phyloP scores from a whole-genome alignment of 2,888 invertebrate genomes.

The Euzetes globulus region DNA sequence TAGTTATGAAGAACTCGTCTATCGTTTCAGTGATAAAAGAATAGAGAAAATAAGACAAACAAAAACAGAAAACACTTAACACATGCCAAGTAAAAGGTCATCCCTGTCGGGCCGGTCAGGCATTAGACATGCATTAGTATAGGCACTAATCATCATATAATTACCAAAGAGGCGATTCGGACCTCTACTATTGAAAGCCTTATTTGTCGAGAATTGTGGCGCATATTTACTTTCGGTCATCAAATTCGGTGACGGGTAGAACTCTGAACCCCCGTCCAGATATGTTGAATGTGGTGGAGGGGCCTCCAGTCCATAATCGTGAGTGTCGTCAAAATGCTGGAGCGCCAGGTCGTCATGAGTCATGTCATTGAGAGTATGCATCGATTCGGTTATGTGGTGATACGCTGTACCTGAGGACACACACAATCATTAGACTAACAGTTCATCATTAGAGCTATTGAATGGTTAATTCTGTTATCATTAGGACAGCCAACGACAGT shows the following conservation, averaged over 20 bases:
- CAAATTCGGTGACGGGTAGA: conserved; percentile 39
- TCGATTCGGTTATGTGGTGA: conserved; percentile 41
- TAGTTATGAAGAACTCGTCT: too few relatives aligned
- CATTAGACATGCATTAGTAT: conserved; percentile 24
- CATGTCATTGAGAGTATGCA: conserved; percentile 41
- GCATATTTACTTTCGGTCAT: conserved; percentile 41
- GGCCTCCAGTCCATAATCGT: conserved; percentile 42
- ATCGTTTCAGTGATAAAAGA: not conserved
- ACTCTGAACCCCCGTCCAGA: conserved; percentile 41
- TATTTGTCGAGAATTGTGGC: conserved; percentile 38
- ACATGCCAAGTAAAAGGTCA: conserved; percentile 20
- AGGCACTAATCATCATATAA: conserved; percentile 31
- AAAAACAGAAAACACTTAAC: not conserved
- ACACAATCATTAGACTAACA: not conserved
- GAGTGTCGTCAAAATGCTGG: conserved; percentile 39
- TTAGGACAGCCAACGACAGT: conserved; percentile 24
- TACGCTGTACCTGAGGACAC: conserved; percentile 38
- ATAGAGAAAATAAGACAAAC: not conserved
- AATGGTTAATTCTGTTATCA: too few relatives aligned
- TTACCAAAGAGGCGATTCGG: conserved; percentile 31
- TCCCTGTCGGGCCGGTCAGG: not conserved
- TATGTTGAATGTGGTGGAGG: conserved; percentile 38
- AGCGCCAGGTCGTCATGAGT: conserved; percentile 41
- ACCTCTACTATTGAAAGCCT: conserved; percentile 32
- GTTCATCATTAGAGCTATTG: too few relatives aligned